Base-by-base conservation (phyloP, 2,113 vertebrate species). In the Ondatra zibethicus region DNA sequence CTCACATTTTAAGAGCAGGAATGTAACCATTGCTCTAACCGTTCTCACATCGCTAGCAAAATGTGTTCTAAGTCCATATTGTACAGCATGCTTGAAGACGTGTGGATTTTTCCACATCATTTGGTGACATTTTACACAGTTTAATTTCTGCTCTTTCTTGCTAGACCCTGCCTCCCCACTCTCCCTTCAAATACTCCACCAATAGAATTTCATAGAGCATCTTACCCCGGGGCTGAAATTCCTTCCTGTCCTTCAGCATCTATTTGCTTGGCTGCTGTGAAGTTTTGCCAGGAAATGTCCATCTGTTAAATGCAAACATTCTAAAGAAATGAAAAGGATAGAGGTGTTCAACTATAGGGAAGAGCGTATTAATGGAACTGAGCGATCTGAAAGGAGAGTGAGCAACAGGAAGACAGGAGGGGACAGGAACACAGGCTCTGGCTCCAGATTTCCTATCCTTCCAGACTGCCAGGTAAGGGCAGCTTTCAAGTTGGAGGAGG, bases 391-490 rank as follows among this genome's bases (percentile, higher is more conserved):
- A 92, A 77, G 92, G 27, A 91, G 72, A 65, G 73, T 94, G 92
- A 93, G 95, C 91, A 72, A 93, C 78, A 42, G 16, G 89, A 89
- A 70, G 65, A 70, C 33, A 87, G 89, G 81, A 92, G 88, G 94
- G 94, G 97, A 97, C 39, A 65, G 58, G 16, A 39, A 58, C 33
- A 7, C 31, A 31, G 90, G 19, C 84, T 86, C 70, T 0, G 2
- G 87, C 68, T 89, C 91, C 72, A 81, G 93, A 96, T 36, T 78
- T 78, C 75, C 45, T 4, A 13, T 77, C 68, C 52, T 91, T 91
- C 14, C 85, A 82, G 91, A 92, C 88, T 92, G 85, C 93, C 98
- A 99, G 98, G 98, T 98, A 98, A 98, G 98, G 17, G 72, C 94
- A 88, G 96, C 96, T 97, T 98, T 97, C 94, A 95, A 97, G 94